Percentiles rank a stretch among this genome's conserved stretches.
phyloP scores from a whole-genome alignment of 2,888 invertebrate species.

The Scaptomyza caliginosa region DNA sequence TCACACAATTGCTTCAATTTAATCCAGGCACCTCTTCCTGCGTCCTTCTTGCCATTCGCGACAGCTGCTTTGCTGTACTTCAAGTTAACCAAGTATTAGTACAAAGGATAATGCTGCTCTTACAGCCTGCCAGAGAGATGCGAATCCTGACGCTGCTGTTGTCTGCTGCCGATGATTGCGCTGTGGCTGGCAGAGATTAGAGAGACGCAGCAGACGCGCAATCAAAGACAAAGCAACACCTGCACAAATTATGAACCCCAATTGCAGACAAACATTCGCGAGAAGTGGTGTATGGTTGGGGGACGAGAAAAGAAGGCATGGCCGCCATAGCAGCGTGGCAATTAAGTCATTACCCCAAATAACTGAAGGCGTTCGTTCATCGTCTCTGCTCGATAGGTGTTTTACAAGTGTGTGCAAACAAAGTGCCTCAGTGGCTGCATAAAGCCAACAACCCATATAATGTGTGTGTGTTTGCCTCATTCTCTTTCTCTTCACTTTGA shows the following conservation, averaged over 20 bases:
- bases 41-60: background rate
- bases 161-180: constrained; percentile 40
- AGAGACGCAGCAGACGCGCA: constrained; percentile 64
- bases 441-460: constrained; percentile 28
- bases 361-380: constrained; percentile 53
- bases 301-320: constrained; percentile 7
- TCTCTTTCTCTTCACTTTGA: constrained; percentile 20
- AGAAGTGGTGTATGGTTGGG: constrained; percentile 2
- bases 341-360: constrained; percentile 76
- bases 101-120: constrained; percentile 36
- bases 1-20: constrained; percentile 80
- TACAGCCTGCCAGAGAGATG: background rate
- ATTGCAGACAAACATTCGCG: constrained; percentile 40
- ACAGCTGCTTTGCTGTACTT: constrained; percentile 44
- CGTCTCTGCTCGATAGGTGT: constrained; percentile 58
- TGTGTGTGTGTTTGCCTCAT: constrained; percentile 44
- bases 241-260: constrained; percentile 73
- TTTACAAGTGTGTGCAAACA: constrained; percentile 76
- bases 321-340: constrained; percentile 52
- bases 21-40: constrained; percentile 33
- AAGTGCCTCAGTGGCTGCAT: constrained; percentile 65
- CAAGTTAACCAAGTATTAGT: constrained; percentile 49
- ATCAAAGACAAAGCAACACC: constrained; percentile 78
- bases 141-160: background rate
- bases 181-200: constrained; percentile 74